Conservation (phyloP, 2,797 vertebrate species). For the Distichodus sexfasciatus region DNA sequence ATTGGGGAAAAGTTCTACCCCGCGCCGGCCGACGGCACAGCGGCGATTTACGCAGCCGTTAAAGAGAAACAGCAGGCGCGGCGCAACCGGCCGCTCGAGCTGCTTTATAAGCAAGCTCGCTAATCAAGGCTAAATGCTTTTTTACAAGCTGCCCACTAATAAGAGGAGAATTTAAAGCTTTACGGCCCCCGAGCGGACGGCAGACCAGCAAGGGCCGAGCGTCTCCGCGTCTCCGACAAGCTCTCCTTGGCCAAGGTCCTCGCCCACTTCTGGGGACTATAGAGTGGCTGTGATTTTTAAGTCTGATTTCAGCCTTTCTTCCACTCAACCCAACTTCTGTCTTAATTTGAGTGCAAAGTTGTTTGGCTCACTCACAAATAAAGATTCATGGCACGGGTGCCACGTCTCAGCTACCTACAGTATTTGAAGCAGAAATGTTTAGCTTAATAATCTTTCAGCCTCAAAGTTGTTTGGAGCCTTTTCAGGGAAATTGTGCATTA, state of each 20-base stretch:
- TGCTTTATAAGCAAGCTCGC: conserved; percentile 78
- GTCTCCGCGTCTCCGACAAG: neutral
- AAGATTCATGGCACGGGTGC: no score
- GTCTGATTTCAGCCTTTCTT: no score
- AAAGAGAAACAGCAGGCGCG: conserved; percentile 55
- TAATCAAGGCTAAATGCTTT: conserved; percentile 89
- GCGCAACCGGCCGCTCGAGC: conserved; percentile 52
- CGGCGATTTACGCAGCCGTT: conserved; percentile 63
- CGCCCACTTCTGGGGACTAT: neutral
- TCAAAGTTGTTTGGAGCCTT: no score
- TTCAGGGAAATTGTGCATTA: no score
- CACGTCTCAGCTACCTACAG: no score
- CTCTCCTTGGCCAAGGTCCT: conserved; percentile 53
- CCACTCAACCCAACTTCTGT: no score
- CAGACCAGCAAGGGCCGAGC: conserved; percentile 39
- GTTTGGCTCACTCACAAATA: no score
- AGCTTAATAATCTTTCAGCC: no score
- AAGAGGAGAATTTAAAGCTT: conserved; percentile 76
- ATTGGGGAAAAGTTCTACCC: conserved; percentile 45
- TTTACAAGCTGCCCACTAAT: conserved; percentile 85
- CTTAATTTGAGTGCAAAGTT: no score
- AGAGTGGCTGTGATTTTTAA: neutral
- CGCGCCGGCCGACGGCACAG: conserved; percentile 10
- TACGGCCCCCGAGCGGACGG: conserved; percentile 61
- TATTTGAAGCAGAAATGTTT: no score